Evolutionary conservation across 1,140 invertebrate species (phyloP), one percentile per base, ranked within the genome.

Genomic region (Apolygus lucorum): DNA sequence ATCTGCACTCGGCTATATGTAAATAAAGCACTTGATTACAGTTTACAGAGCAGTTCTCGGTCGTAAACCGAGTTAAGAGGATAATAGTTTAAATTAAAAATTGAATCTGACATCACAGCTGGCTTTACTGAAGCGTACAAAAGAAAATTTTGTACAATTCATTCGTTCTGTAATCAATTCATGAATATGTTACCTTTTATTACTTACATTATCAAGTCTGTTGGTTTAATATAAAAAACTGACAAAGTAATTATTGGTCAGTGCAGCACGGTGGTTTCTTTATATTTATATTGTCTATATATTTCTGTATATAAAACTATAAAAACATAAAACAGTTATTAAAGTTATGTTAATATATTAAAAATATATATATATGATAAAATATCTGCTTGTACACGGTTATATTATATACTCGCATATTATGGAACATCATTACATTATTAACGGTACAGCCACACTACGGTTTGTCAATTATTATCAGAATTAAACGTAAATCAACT

Each of bases 271-370:
- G 42, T 64, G 49, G 42, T 54, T 62, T 70, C 27, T 52, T 24
- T 67, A 67, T 59, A 66, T 66, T 29, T 52, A 63, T 71, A 68
- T 71, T 71, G 66, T 71, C 66, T 68, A 63, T 68, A 71, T 66
- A 59, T 66, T 67, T 68, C 28, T 65, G 34, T 69, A 71, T 70
- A 70, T 71, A 71, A 71, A 71, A 71, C 70, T 71, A 71, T 71
- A 71, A 71, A 70, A 71, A 71, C 70, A 63, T 68, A 71, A 71
- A 71, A 71, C 70, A 71, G 70, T 63, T 71, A 64, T 71, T 71
- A 68, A 71, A 63, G 34, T 66, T 70, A 68, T 71, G 52, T 67
- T 59, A 68, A 63, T 71, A 68, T 68, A 71, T 59, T 71, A 71
- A 71, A 71, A 71, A 71, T 68, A 71, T 71, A 71, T 71, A 68